Base-by-base conservation (phyloP, 1,140 invertebrate species). In the Pectinophora gossypiella region DNA sequence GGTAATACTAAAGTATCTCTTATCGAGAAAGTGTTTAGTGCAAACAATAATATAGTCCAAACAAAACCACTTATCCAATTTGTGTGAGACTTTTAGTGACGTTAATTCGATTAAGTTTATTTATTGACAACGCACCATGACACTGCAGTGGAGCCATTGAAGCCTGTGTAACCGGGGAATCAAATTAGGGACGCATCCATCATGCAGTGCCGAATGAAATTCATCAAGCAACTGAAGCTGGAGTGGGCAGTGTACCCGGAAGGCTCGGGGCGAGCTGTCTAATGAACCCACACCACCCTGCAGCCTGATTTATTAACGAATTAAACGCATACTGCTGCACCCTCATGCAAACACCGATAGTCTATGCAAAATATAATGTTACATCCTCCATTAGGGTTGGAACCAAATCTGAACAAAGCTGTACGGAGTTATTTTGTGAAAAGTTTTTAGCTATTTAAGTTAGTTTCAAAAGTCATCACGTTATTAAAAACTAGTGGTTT, bases 281-380 rank as follows among this genome's bases (percentile, higher is more conserved):
- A 87, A 87, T 87, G 81, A 85, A 87, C 77, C 76, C 69, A 58
- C 54, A 65, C 71, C 78, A 65, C 72, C 77, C 77, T 64, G 54
- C 76, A 75, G 72, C 72, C 81, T 85, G 83, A 87, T 87, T 87
- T 87, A 87, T 87, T 87, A 85, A 87, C 81, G 70, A 85, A 86
- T 86, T 86, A 86, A 87, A 82, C 77, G 81, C 83, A 85, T 85
- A 79, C 79, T 82, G 60, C 65, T 86, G 79, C 83, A 83, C 73
- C 71, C 69, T 78, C 72, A 40, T 40, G 13, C 16, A 40, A 3
- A 40, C 16, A 40, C 27, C 9, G 27, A 32, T 32, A 32, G 27
- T 32, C 27, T 32, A 32, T 32, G 27, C 27, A 32, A 32, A 32
- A 32, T 32, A 32, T 32, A 12, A 32, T 32, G 27, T 32, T 12